Base-by-base conservation (phyloP, 1,140 invertebrate genomes). In the Asbolus verrucosus region DNA sequence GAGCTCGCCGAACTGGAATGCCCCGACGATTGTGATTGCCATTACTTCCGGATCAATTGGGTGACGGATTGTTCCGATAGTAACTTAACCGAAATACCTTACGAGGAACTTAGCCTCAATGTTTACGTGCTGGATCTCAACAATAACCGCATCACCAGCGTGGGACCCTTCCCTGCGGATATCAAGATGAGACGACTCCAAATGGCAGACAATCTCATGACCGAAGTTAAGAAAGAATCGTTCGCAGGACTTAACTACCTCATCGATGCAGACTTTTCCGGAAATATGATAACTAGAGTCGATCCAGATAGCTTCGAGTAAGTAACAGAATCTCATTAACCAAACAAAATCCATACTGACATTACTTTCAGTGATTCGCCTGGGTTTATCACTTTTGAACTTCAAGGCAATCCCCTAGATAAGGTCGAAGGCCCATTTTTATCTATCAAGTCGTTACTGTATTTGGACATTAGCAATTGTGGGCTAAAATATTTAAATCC, bases 41-140 rank as follows among this genome's bases (percentile, higher is more conserved):
- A 91, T 82, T 91, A 90, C 80, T 91, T 91, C 81, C 84, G 90
- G 63, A 87, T 91, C 77, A 91, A 91, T 80, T 91, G 89, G 89
- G 89, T 91, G 67, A 91, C 89, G 0, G 90, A 91, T 73, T 91
- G 90, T 74, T 91, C 90, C 0, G 89, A 91, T 75, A 91, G 88
- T 78, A 90, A 91, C 78, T 82, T 91, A n/a, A 91, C 90, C 1
- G 83, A 83, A 54, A 86, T 91, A 14, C 89, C 90, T 0, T 88
- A 88, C 76, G 83, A 86, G 15, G 87, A 90, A 68, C 83, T 91
- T 24, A 90, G 89, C 76, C 82, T 84, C 9, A 89, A 89, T 76
- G 88, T 91, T 4, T 91, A 91, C 79, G 83, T 90, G 63, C 79
- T 91, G 65, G 89, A 91, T 76, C 83, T 91, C 81, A 91, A 90